Evolutionary conservation across 2,113 vertebrate species (phyloP), one percentile per base, ranked within the genome.

Genomic region (Oryzias curvinotus): DNA sequence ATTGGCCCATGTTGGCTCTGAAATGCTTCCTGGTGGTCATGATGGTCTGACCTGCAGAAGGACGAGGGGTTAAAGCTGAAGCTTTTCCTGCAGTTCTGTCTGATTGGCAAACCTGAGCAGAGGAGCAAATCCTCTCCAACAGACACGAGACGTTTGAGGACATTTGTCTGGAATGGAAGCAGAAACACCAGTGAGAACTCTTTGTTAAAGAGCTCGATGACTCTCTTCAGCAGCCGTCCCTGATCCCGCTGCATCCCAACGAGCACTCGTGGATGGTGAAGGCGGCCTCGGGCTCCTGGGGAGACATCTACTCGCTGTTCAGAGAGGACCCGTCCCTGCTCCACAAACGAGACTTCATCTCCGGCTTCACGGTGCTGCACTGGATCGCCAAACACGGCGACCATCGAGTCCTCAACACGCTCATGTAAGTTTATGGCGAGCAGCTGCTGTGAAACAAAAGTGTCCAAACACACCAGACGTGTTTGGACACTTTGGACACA

Each of bases 381-480:
- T 99, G 97, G 97, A 93, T 97, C 49, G 95, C 95, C 62, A 98
- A 98, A 75, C 96, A 97, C 0, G 96, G 96, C 0, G 88, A 93
- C 46, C 91, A 92, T 49, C 19, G 83, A 0, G 96, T 94, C 47
- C 91, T 99, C 77, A 93, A 92, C 87, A 92, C 93, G 5, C 85
- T 99, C 50, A 91, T 92, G 21, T 90, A 68, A 0, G 53, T 5
- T 7, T 5, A 42, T 30, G 3, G 2, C 5, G 1, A 4, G 21
- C 12, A 1, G 2, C 0, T 7, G 16, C n/a, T 19, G 12, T 41
- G 12, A 19, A 2, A 42, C 55, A 44, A 8, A 36, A 36, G 10
- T 36, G 30, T 36, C 8, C 8, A 10, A 10, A 36, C 30, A 36
- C 30, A 36, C 8, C 30, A 36, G 8, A 21, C 10, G 30, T 30